Evolutionary conservation across 2,888 invertebrate genomes (phyloP).

Genomic region (Orthosia cruda): DNA sequence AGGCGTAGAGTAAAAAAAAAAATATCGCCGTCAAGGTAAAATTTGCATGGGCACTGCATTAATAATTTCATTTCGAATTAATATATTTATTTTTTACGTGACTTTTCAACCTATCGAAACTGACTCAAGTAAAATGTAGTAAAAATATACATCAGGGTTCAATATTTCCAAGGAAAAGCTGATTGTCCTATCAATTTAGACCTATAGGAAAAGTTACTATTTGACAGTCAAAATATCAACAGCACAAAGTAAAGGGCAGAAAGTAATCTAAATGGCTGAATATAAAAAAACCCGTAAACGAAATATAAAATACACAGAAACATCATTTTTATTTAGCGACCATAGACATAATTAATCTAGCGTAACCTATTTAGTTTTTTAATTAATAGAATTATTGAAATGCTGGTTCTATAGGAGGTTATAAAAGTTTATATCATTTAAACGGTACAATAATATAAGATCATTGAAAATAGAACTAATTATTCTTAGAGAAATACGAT

Average conservation of each 20-base stretch:
- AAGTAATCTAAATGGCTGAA: slow-evolving; percentile 23
- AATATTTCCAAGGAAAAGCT: not conserved
- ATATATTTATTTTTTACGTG: slow-evolving; percentile 7
- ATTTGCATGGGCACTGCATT: not conserved
- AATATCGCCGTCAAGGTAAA: not conserved
- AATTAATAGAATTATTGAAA: too few species aligned
- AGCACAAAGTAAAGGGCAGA: not conserved
- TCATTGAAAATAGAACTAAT: not conserved
- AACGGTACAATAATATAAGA: slow-evolving; percentile 22
- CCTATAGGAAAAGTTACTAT: not conserved
- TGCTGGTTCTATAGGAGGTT: slow-evolving; percentile 2
- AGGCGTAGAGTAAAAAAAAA: not conserved
- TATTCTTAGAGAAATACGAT: slow-evolving; percentile 8
- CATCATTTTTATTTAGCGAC: slow-evolving; percentile 43
- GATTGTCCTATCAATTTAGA: not conserved
- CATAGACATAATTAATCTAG: slow-evolving; percentile 46
- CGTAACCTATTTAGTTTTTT: slow-evolving; percentile 39
- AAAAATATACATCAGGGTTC: not conserved
- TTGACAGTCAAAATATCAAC: not conserved
- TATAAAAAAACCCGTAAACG: slow-evolving; percentile 56
- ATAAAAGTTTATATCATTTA: slow-evolving; percentile 8
- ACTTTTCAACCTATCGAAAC: not conserved
- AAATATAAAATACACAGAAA: slow-evolving; percentile 45
- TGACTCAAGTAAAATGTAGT: not conserved
- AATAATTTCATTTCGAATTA: too few species aligned